Conservation (phyloP, 1,140 invertebrate genomes). For the Hyposmocoma kahamanoa region DNA sequence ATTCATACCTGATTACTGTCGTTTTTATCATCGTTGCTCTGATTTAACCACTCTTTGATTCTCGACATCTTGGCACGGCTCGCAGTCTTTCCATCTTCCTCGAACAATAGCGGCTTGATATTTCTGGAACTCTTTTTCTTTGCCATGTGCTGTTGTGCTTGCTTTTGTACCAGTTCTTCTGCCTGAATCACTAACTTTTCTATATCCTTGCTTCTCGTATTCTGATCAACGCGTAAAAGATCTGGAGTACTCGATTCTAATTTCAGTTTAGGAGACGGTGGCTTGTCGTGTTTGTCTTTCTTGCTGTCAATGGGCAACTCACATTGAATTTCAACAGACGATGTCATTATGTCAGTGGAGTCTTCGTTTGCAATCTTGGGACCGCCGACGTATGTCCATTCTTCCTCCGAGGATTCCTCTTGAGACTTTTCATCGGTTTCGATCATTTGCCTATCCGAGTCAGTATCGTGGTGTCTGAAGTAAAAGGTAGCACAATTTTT, state of each 20-base stretch:
- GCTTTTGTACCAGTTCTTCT: slow-evolving; percentile 79
- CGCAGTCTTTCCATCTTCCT: slow-evolving; percentile 62
- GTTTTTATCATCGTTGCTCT: slow-evolving; percentile 58
- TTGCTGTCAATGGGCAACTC: slow-evolving; percentile 54
- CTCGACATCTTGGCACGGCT: slow-evolving; percentile 77
- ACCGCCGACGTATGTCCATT: slow-evolving; percentile 80
- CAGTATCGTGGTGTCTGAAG: slow-evolving; percentile 88
- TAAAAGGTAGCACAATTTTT: slow-evolving; percentile 88
- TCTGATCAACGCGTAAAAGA: slow-evolving; percentile 42
- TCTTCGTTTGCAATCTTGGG: slow-evolving; percentile 65
- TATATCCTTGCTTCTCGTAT: slow-evolving; percentile 71
- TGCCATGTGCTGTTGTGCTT: slow-evolving; percentile 57
- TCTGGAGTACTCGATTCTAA: slow-evolving; percentile 49
- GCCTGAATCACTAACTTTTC: slow-evolving; percentile 80
- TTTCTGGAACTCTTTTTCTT: slow-evolving; percentile 65
- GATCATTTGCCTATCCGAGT: slow-evolving; percentile 78
- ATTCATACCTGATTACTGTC: slow-evolving; percentile 53
- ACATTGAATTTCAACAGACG: slow-evolving; percentile 63
- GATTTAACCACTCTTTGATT: slow-evolving; percentile 81
- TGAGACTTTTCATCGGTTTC: slow-evolving; percentile 69
- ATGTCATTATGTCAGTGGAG: slow-evolving; percentile 69
- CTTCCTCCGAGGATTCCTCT: slow-evolving; percentile 81
- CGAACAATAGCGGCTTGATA: slow-evolving; percentile 73
- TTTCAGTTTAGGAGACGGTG: slow-evolving; percentile 43
- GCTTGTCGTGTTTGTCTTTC: slow-evolving; percentile 32